Percentiles rank a stretch among this genome's conserved stretches.
Evolutionary conservation across 1,140 invertebrate genomes (phyloP).

Genomic region (Sarcophaga bullata): DNA sequence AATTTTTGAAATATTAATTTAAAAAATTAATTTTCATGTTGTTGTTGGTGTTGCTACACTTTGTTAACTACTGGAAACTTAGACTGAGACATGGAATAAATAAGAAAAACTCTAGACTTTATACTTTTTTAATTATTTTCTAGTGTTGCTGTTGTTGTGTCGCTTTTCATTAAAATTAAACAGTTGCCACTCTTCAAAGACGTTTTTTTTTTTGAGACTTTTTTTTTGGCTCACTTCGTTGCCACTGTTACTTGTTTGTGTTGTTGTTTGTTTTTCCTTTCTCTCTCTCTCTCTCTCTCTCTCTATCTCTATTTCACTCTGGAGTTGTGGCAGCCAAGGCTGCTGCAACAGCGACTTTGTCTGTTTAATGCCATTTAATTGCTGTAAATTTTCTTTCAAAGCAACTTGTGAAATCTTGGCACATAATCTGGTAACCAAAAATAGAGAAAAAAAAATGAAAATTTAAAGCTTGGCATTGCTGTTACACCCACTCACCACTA

Average conservation of each 20-base stretch:
- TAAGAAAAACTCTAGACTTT: slow-evolving; percentile 4
- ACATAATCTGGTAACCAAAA: slow-evolving; percentile 26
- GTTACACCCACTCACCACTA: too few species aligned
- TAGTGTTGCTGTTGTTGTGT: neutral
- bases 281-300: too few species aligned
- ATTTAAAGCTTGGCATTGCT: too few species aligned
- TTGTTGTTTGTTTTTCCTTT: too few species aligned
- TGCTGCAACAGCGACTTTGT: neutral
- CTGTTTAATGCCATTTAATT: slow-evolving; percentile 27
- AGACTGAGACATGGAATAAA: neutral
- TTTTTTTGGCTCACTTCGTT: neutral
- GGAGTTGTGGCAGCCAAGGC: too few species aligned
- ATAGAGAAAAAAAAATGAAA: neutral
- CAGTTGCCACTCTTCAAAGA: slow-evolving; percentile 11
- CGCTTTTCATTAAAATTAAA: slow-evolving; percentile 17
- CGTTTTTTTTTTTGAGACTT: neutral
- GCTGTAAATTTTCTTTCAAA: slow-evolving; percentile 23
- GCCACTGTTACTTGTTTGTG: neutral
- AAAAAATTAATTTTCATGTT: slow-evolving; percentile 20
- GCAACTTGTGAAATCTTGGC: slow-evolving; percentile 30
- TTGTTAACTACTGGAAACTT: neutral
- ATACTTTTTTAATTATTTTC: slow-evolving; percentile 10
- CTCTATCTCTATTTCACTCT: too few species aligned
- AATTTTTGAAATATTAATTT: slow-evolving; percentile 14
- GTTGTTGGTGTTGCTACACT: neutral